These are phyloP conservation scores for Mandrillus leucophaeus DNA, from an alignment of 2,113 vertebrate genomes.

Conservation along the genomic window DNA sequence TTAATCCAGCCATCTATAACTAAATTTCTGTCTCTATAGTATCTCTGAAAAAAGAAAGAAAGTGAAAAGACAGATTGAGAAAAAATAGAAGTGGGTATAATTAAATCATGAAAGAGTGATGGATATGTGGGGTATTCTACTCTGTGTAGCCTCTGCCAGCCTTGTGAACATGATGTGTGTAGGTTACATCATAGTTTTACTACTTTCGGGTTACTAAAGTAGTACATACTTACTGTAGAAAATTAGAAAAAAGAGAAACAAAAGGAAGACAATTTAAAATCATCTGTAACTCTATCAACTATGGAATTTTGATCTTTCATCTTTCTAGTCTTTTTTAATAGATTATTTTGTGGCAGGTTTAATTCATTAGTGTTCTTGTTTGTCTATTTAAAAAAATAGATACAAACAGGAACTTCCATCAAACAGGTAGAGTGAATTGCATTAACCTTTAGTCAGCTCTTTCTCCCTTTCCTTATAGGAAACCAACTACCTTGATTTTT, in stretches of 20 bases:
- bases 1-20: not conserved
- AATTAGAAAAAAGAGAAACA: not conserved
- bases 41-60: not conserved
- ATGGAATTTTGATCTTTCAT: not conserved
- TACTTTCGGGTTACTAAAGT: not conserved
- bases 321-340: not conserved
- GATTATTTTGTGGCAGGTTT: not conserved
- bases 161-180: rapidly evolving
- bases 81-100: not conserved
- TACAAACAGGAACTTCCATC: not conserved
- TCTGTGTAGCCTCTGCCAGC: not conserved
- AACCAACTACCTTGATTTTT: not conserved
- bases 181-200: not conserved
- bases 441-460: not conserved
- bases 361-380: not conserved
- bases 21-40: not conserved
- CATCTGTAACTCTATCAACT: not conserved
- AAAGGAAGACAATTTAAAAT: not conserved
- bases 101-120: not conserved
- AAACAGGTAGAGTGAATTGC: not conserved
- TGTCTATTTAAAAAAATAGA: not conserved
- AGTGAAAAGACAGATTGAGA: not conserved
- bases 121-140: rapidly evolving
- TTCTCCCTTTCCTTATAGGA: not conserved
- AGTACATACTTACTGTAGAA: not conserved